A percentile compares a stretch with the other conserved stretches of the same genome.
Evolutionary conservation across 2,888 invertebrate genomes (phyloP).

Genomic region (Nowickia ferox): DNA sequence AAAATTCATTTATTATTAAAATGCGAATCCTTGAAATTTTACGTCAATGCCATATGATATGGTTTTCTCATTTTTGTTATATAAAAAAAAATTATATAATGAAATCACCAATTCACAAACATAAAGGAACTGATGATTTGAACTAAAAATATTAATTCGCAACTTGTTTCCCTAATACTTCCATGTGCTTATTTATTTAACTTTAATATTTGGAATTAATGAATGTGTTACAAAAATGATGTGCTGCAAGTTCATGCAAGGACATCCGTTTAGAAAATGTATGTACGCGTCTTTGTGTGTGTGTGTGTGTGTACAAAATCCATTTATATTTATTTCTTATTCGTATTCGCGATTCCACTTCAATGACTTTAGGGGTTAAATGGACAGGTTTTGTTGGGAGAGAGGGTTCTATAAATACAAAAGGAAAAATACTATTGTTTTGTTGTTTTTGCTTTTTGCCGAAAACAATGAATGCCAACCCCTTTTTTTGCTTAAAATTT

Average conservation of each 20-base stretch:
- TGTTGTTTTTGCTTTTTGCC: neutral
- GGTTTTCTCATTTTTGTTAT: too few species aligned
- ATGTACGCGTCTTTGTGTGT: too few species aligned
- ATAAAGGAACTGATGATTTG: too few species aligned
- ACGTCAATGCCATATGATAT: too few species aligned
- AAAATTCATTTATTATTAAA: too few species aligned
- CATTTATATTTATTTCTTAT: slow-evolving; percentile 3
- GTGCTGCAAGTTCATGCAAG: slow-evolving; percentile 6
- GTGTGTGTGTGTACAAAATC: neutral
- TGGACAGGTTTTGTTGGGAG: slow-evolving; percentile 44
- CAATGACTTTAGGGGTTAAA: slow-evolving; percentile 58
- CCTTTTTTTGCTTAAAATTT: slow-evolving; percentile 19
- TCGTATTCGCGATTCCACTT: slow-evolving; percentile 28
- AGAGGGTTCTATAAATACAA: slow-evolving; percentile 37
- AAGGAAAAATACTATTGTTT: slow-evolving; percentile 17
- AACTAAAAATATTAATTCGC: too few species aligned
- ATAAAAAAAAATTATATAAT: too few species aligned
- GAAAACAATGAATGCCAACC: slow-evolving; percentile 44
- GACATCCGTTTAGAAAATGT: neutral
- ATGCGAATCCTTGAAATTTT: too few species aligned
- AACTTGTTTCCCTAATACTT: neutral
- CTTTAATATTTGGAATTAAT: slow-evolving; percentile 10
- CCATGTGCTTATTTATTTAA: neutral
- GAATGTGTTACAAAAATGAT: slow-evolving; percentile 24
- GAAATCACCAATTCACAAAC: too few species aligned